These are phyloP conservation scores for Garrulus glandarius DNA, from an alignment of 2,797 vertebrate genomes.

Conservation along the genomic window DNA sequence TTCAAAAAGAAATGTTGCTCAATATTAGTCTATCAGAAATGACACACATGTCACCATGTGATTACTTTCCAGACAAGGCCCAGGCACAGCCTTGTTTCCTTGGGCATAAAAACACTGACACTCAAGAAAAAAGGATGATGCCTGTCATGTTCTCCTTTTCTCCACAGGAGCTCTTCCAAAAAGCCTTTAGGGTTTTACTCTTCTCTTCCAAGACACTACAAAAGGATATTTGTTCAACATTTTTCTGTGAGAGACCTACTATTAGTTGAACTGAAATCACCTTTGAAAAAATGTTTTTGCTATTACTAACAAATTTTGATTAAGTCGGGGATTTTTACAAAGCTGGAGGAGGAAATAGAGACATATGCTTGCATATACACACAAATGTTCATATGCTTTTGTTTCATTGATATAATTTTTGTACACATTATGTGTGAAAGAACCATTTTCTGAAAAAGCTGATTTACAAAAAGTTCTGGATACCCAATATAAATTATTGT, in stretches of 20 bases:
- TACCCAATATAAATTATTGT: background rate
- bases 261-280: background rate
- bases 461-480: background rate
- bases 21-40: conserved; percentile 6
- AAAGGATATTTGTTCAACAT: background rate
- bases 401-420: background rate
- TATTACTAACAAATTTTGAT: background rate
- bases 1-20: background rate
- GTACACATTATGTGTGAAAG: background rate
- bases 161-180: background rate
- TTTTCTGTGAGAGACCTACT: background rate
- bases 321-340: background rate
- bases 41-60: background rate
- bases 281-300: background rate
- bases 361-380: background rate
- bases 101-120: background rate
- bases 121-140: background rate
- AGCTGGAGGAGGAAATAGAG: background rate
- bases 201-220: background rate
- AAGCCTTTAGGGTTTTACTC: background rate
- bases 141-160: background rate
- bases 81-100: background rate
- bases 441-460: background rate
- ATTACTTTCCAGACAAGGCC: background rate
- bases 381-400: background rate